phyloP scores from a whole-genome alignment of 2,113 vertebrate genomes.

The Sylvia atricapilla region DNA sequence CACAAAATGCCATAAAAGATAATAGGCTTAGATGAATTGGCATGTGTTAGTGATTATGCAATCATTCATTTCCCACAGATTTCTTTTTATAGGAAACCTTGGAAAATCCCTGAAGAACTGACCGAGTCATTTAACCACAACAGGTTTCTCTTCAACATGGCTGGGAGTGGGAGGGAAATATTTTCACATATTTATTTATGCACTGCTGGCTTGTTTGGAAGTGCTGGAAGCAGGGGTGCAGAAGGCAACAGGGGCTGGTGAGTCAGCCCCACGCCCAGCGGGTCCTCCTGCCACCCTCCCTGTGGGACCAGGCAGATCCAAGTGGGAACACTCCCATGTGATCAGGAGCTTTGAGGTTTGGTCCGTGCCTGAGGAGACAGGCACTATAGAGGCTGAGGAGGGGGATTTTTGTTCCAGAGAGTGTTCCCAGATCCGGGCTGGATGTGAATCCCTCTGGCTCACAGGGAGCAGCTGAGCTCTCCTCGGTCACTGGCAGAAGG shows the following conservation, averaged over 20 bases:
- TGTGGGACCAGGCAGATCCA: background rate
- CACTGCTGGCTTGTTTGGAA: conserved; percentile 9
- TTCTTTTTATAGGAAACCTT: conserved; percentile 80
- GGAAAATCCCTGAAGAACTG: conserved; percentile 79
- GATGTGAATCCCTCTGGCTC: conserved; percentile 37
- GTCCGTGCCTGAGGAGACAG: background rate
- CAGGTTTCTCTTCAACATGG: conserved; percentile 78
- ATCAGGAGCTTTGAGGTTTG: background rate
- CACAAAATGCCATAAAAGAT: conserved; percentile 71
- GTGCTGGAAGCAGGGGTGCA: background rate
- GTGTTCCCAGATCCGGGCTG: conserved; percentile 34
- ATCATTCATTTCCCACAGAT: conserved; percentile 79
- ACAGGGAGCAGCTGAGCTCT: conserved; percentile 1
- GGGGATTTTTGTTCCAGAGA: conserved; percentile 33
- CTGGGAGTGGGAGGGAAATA: conserved; percentile 67
- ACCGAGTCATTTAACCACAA: conserved; percentile 77
- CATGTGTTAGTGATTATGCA: conserved; percentile 81
- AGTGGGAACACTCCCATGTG: background rate
- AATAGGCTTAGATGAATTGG: conserved; percentile 73
- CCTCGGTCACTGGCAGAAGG: conserved; percentile 28
- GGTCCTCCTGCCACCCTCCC: background rate
- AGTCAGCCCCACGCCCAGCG: background rate
- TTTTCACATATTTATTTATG: conserved; percentile 38
- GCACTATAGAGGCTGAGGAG: conserved; percentile 3
- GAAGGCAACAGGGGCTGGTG: background rate